Conservation (phyloP, 2,113 vertebrate species). For the Upupa epops region DNA sequence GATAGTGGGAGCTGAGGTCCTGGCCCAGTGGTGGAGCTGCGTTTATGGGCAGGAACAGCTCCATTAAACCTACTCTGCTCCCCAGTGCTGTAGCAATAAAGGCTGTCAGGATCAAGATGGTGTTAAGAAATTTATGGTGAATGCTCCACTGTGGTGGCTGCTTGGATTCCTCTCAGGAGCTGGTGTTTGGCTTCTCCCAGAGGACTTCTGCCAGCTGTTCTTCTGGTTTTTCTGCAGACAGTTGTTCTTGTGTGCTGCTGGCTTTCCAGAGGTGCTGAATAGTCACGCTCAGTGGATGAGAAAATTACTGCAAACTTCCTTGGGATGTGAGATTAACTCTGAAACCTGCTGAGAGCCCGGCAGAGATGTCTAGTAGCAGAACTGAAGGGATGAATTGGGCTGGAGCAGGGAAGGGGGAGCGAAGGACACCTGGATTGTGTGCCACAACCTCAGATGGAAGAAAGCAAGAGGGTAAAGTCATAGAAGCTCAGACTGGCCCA, state of each 20-base stretch:
- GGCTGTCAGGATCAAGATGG: neutral
- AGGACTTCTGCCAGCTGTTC: neutral
- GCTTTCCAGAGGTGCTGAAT: neutral
- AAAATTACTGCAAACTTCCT: neutral
- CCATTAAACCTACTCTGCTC: neutral
- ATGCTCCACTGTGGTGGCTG: rapidly evolving
- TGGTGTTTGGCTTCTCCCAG: neutral
- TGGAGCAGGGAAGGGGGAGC: neutral
- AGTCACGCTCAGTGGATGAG: neutral
- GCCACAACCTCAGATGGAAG: neutral
- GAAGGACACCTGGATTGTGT: neutral
- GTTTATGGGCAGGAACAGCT: neutral
- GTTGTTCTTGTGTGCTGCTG: neutral
- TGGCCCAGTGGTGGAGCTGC: neutral
- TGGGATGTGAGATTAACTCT: neutral
- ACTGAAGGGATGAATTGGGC: neutral
- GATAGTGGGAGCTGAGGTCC: neutral
- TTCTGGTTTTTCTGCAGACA: neutral
- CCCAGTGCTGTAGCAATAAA: neutral
- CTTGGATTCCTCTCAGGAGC: neutral
- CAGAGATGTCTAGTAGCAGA: neutral
- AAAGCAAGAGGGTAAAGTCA: no score
- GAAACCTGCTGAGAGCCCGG: neutral
- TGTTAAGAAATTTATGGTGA: neutral
- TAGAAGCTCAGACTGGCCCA: neutral